These are phyloP conservation scores for Bombus pascuorum DNA, from an alignment of 1,140 invertebrate species.

Conservation along the genomic window DNA sequence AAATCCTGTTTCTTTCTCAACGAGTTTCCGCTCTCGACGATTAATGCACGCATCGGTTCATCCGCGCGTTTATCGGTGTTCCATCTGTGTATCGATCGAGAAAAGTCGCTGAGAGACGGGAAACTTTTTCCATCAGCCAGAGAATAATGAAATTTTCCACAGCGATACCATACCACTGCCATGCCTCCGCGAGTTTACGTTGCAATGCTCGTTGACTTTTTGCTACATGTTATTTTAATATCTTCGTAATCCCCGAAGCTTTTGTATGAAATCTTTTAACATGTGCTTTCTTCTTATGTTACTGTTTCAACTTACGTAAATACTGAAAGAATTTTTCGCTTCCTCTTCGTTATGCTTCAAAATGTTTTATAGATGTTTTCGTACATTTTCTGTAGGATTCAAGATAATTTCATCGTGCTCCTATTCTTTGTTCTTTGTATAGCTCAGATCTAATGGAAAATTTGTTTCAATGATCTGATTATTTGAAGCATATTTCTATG, in stretches of 20 bases:
- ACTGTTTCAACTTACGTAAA: neutral
- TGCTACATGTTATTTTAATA: neutral
- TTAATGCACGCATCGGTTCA: slow-evolving; percentile 34
- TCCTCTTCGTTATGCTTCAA: neutral
- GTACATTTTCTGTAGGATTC: neutral
- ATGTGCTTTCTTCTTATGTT: neutral
- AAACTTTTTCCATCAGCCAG: slow-evolving; percentile 63
- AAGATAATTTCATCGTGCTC: too few species aligned
- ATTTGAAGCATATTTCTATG: too few species aligned
- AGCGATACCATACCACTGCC: slow-evolving; percentile 9
- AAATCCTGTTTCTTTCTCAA: slow-evolving; percentile 9
- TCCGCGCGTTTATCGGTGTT: slow-evolving; percentile 49
- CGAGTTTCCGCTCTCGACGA: slow-evolving; percentile 32
- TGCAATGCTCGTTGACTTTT: neutral
- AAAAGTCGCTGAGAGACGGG: slow-evolving; percentile 11
- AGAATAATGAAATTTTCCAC: slow-evolving; percentile 61
- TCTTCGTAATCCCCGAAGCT: neutral
- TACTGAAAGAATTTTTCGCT: neutral
- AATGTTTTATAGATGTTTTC: neutral
- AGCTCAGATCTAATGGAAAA: too few species aligned
- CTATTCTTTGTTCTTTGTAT: too few species aligned
- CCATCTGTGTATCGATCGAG: slow-evolving; percentile 54
- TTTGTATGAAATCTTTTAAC: neutral
- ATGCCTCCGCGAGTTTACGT: neutral
- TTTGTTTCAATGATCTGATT: too few species aligned